Conservation (phyloP, 2,797 vertebrate species). For the Micromesistius poutassou region DNA sequence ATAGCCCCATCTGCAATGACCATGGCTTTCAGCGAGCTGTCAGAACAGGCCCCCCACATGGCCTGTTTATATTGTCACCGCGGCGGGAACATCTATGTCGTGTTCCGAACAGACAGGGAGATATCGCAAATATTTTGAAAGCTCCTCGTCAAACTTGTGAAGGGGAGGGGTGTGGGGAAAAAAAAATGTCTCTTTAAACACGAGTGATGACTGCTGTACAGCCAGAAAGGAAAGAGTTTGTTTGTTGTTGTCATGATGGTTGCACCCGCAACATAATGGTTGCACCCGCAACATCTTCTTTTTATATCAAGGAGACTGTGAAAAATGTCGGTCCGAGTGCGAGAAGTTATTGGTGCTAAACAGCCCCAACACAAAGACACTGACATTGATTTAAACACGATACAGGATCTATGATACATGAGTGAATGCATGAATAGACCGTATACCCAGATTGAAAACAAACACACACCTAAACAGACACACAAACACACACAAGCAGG, state of each 20-base stretch:
- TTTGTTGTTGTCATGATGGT: not conserved
- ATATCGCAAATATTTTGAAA: constrained; percentile 15
- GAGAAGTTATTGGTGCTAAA: constrained; percentile 15
- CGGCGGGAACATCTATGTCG: constrained; percentile 32
- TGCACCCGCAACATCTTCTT: constrained; percentile 38
- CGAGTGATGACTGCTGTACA: not conserved
- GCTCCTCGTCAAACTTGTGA: not conserved
- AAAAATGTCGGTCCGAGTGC: constrained; percentile 35
- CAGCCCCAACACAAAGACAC: too few relatives aligned
- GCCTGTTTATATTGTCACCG: constrained; percentile 45
- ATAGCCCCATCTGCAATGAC: constrained; percentile 50
- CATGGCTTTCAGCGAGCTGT: constrained; percentile 55
- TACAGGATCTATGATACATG: too few relatives aligned
- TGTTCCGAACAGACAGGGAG: constrained; percentile 38
- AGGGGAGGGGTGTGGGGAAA: not conserved
- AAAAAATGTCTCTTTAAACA: not conserved
- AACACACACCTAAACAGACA: constrained; percentile 7
- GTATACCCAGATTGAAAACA: not conserved
- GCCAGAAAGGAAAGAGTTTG: too few relatives aligned
- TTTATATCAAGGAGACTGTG: constrained; percentile 37
- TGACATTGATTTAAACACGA: too few relatives aligned
- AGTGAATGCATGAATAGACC: too few relatives aligned
- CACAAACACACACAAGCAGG: constrained; percentile 9
- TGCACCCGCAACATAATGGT: not conserved
- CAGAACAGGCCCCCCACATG: constrained; percentile 41